Percentiles rank a stretch among this genome's conserved stretches.
phyloP scores from a whole-genome alignment of 1,140 invertebrate species.

The Lepidurus apus region DNA sequence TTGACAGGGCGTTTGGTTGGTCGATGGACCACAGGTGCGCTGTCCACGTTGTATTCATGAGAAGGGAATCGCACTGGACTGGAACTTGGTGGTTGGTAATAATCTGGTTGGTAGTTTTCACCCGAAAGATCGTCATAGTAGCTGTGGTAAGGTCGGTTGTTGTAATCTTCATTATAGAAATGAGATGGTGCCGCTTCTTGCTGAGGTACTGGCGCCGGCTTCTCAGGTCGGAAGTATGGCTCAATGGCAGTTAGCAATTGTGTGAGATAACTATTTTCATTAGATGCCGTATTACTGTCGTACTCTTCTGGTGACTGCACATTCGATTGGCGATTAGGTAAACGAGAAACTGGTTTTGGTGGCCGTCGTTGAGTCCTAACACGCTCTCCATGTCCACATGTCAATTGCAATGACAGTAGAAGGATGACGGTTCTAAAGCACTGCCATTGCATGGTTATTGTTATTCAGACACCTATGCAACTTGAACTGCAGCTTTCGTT shows the following conservation, averaged over 20 bases:
- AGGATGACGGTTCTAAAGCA: background rate
- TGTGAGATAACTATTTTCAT: background rate
- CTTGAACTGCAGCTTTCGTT: background rate
- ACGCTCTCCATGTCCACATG: background rate
- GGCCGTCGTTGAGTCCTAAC: background rate
- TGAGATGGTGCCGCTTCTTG: background rate
- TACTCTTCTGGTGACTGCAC: background rate
- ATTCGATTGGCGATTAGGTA: background rate
- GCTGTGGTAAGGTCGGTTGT: background rate
- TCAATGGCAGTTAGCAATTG: background rate
- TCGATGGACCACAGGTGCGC: background rate
- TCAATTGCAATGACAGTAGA: background rate
- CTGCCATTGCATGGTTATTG: background rate
- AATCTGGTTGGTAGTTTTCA: background rate
- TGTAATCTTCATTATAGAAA: background rate
- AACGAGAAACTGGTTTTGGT: background rate
- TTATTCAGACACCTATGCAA: background rate
- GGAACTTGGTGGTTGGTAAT: background rate
- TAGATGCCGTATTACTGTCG: background rate
- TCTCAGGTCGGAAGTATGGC: background rate
- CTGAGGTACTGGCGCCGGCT: background rate
- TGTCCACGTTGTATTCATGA: background rate
- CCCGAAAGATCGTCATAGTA: background rate
- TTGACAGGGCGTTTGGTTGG: background rate
- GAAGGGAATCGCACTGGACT: conserved; percentile 8